These are phyloP conservation scores for Pocota personata DNA, from an alignment of 2,888 invertebrate genomes.

Conservation along the genomic window DNA sequence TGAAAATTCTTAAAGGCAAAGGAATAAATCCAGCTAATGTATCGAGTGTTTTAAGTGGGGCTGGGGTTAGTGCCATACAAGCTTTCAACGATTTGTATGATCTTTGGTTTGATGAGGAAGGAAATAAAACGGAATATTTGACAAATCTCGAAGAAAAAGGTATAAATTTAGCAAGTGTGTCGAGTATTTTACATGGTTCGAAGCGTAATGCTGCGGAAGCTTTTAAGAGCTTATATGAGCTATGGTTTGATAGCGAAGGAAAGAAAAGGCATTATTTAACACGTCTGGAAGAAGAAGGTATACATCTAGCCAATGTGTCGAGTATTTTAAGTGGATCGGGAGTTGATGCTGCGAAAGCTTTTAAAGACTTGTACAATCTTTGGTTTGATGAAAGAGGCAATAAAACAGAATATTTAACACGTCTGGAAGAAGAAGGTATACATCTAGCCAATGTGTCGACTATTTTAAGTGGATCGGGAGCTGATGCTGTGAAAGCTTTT, in stretches of 20 bases:
- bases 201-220: background rate
- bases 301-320: background rate
- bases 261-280: background rate
- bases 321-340: conserved; percentile 15
- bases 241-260: background rate
- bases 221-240: background rate
- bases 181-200: background rate
- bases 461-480: conserved; percentile 14
- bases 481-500: conserved; percentile 1
- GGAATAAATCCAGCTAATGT: background rate
- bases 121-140: background rate
- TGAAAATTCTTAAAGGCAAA: background rate
- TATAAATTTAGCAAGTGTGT: background rate
- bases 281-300: background rate
- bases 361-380: conserved; percentile 21
- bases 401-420: conserved; percentile 8
- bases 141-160: background rate
- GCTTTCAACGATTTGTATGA: background rate
- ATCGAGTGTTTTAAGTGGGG: background rate
- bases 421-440: background rate
- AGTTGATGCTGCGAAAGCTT: conserved; percentile 2
- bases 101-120: background rate
- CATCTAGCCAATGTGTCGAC: background rate
- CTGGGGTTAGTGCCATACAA: background rate
- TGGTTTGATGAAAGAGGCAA: conserved; percentile 25